Percentiles rank a stretch among this genome's conserved stretches.
Conservation (phyloP, 2,113 vertebrate species). For the Ictalurus furcatus region DNA sequence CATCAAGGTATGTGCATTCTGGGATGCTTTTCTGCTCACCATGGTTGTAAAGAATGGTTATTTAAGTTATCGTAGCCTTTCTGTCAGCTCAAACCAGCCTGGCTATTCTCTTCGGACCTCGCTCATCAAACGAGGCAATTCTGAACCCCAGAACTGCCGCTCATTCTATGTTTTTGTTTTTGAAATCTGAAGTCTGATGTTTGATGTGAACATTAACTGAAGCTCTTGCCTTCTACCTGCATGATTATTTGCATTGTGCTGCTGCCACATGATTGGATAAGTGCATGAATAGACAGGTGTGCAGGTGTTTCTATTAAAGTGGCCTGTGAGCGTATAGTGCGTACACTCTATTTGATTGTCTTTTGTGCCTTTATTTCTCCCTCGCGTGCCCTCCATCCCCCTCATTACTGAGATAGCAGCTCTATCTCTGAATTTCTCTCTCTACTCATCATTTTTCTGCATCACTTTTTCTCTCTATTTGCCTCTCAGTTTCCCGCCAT, state of each 20-base stretch:
- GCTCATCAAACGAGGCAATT: not conserved
- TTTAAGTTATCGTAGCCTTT: not conserved
- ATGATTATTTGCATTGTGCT: not conserved
- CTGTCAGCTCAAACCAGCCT: not conserved
- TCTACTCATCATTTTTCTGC: not conserved
- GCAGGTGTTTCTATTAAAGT: slow-evolving; percentile 2
- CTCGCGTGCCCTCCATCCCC: not conserved
- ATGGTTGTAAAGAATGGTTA: not conserved
- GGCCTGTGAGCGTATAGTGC: not conserved
- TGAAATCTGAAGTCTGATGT: not conserved
- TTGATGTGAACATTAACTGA: not conserved
- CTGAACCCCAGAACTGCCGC: not conserved
- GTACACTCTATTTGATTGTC: not conserved
- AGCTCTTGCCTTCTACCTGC: not conserved
- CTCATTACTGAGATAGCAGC: not conserved
- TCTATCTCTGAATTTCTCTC: slow-evolving; percentile 17
- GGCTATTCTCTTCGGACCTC: not conserved
- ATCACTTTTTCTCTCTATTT: slow-evolving; percentile 12
- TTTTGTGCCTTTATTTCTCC: not conserved
- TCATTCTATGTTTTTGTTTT: not conserved
- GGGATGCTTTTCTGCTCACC: not conserved
- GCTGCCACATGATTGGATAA: no score
- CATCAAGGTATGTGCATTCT: not conserved
- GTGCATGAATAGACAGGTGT: not conserved
- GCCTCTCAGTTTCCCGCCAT: slow-evolving; percentile 19